Base-by-base conservation (phyloP, 2,113 vertebrate genomes). In the Penelope pileata region DNA sequence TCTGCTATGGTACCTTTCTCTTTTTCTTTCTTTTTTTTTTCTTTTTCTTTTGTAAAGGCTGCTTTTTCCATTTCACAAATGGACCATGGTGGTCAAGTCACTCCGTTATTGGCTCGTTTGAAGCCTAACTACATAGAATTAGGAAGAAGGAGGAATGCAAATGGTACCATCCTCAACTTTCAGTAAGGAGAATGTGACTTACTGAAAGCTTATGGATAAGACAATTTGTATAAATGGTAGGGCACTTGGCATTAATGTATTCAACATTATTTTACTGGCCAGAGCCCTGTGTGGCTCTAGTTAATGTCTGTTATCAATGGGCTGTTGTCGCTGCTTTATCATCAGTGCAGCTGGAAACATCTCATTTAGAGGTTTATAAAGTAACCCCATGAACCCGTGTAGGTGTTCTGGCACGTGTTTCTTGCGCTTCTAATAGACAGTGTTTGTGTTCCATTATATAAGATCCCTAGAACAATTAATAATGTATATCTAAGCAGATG, bases 101-200 rank as follows among this genome's bases (percentile, higher is more conserved):
- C 93, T 93, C 86, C 0, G 36, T 94, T 91, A 95, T 67, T 91
- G 68, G 84, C 91, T 96, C 50, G 58, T 96, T 98, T 98, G 96
- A 98, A 98, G 83, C 90, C 90, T 95, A 89, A 96, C 96, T 96
- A 89, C 96, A 95, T 88, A 96, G 90, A 97, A 96, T 97, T 95
- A 96, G 93, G 95, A 83, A 96, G 82, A 93, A 89, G 83, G 84
- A 96, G 83, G 94, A 96, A 96, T 95, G 70, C 72, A 86, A 69
- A 83, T 92, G 92, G 95, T 96, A 83, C 95, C 93, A 0, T 92
- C 95, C 90, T 36, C 90, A 73, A 19, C 94, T 95, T 95, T 91
- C 90, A 92, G 68, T 83, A 84, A 50, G 70, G 59, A 94, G 86
- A 84, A 82, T 56, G 50, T 86, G 83, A 68, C 86, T 92, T 60